Base-by-base conservation (phyloP, 1,140 invertebrate genomes). In the Cydia pomonella region DNA sequence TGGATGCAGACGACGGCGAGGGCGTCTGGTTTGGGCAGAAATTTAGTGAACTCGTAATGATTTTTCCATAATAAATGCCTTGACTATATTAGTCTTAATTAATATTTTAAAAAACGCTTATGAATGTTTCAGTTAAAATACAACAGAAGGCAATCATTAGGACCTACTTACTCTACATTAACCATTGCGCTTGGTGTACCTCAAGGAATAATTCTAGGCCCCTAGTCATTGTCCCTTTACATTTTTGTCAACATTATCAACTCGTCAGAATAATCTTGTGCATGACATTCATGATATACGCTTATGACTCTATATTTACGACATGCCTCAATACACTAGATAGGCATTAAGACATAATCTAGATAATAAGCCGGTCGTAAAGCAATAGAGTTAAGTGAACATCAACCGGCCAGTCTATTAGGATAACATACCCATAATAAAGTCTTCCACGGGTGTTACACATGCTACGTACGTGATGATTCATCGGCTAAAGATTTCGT, bases 401-500 rank as follows among this genome's bases (percentile, higher is more conserved):
- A 21, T 59, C 53, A 59, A 59, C 53, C 21, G 18, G 53, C 21
- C 6, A 53, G n/a, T 53, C 50, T 10, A 23, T 59, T 59, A 59
- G 21, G 21, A 59, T 23, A 53, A 9, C 50, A 53, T 53, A 59
- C 53, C 18, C 53, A 59, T 23, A 3, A 59, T 59, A 59, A 59
- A 59, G 53, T 59, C 18, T 59, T 59, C 53, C 18, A 59, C 53
- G 53, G 53, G 7, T 23, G 21, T 59, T 59, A 59, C 53, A 59
- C 53, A 23, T 59, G 53, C 9, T 59, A 69, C 63, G n/a, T 33
- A n/a, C 63, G 27, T 33, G 64, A 69, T 69, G 64, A 69, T 69
- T 69, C 64, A 69, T 38, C 29, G 29, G 29, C 33, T 33, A 69
- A 33, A 33, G 64, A 69, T 69, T 69, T 69, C n/a, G 64, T 69